Evolutionary conservation across 2,888 invertebrate species (phyloP), one percentile per base, ranked within the genome.

Genomic region (Slavum lentiscoides): DNA sequence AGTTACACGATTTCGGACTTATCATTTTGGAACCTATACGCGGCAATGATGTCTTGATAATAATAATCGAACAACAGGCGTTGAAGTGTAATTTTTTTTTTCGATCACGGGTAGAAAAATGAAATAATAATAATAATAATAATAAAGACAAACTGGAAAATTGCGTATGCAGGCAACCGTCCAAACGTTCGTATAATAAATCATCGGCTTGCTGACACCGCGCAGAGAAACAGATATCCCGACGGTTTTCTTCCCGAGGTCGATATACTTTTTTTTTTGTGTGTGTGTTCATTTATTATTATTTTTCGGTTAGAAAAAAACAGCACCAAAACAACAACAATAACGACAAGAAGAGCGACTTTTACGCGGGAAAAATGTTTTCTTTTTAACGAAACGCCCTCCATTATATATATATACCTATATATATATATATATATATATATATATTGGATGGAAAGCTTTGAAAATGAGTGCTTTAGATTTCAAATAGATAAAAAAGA

Each of bases 121-220:
- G 9, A 58, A 74, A n/a, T n/a, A n/a, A 37, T 15, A 6, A 17
- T 23, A 74, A 74, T 66, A 74, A 74, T 66, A 66, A 75, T 75
- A 75, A 67, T 75, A 75, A 59, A 67, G 67, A 75, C 67, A 67
- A 75, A 75, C 75, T 67, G 43, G 55, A 66, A 66, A 75, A 75
- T 75, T 67, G 75, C 67, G 67, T 75, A 67, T 59, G 75, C 75
- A 67, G 75, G 75, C 75, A 67, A 59, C 67, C 75, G 75, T 75
- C 75, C 75, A 58, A 75, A 75, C 75, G 75, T 75, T 58, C 43
- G 75, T 67, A 43, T 43, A 75, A 75, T 75, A 75, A 75, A 75
- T 75, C 75, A 67, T 75, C 75, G 58, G 66, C 74, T 58, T 58
- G 74, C 74, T 75, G 64, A 74, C 74, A 66, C 66, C 58, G 58